Percentiles rank a stretch among this genome's conserved stretches.
phyloP scores from a whole-genome alignment of 2,888 invertebrate species.

The Parnassius orleans region DNA sequence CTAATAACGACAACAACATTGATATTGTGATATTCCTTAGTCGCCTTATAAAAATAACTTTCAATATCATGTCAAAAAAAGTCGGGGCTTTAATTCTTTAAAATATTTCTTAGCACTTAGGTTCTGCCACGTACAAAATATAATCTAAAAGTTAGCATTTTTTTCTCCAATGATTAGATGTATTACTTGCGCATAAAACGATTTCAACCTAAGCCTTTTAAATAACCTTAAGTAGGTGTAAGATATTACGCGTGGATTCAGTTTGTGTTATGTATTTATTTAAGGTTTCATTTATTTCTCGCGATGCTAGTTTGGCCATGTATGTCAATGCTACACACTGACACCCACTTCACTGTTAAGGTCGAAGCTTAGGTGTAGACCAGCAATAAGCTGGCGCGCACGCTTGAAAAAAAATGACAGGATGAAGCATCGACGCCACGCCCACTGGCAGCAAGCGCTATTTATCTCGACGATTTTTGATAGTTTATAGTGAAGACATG shows the following conservation, averaged over 20 bases:
- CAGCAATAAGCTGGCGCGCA: conserved; percentile 2
- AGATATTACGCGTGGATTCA: conserved; percentile 15
- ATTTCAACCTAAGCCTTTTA: neutral
- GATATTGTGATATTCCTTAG: too few relatives aligned
- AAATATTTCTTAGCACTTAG: too few relatives aligned
- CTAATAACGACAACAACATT: too few relatives aligned
- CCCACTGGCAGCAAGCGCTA: conserved; percentile 20
- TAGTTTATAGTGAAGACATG: neutral
- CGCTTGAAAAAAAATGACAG: conserved; percentile 46
- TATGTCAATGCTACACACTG: conserved; percentile 68
- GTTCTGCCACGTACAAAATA: too few relatives aligned
- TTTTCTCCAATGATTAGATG: too few relatives aligned
- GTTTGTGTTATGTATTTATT: conserved; percentile 15
- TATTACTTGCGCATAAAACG: too few relatives aligned
- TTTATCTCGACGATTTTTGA: neutral
- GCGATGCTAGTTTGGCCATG: conserved; percentile 54
- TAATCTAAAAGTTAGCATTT: too few relatives aligned
- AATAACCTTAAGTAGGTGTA: neutral
- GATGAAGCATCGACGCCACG: conserved; percentile 35
- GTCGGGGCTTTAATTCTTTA: too few relatives aligned
- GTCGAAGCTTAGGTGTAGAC: conserved; percentile 50
- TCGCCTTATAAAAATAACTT: too few relatives aligned
- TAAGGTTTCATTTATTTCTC: conserved; percentile 15
- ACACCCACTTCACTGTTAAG: conserved; percentile 61
- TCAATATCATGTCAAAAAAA: too few relatives aligned